Evolutionary conservation across 2,888 invertebrate species (phyloP), one percentile per base, ranked within the genome.

Genomic region (Xestoiulus laeticollis): DNA sequence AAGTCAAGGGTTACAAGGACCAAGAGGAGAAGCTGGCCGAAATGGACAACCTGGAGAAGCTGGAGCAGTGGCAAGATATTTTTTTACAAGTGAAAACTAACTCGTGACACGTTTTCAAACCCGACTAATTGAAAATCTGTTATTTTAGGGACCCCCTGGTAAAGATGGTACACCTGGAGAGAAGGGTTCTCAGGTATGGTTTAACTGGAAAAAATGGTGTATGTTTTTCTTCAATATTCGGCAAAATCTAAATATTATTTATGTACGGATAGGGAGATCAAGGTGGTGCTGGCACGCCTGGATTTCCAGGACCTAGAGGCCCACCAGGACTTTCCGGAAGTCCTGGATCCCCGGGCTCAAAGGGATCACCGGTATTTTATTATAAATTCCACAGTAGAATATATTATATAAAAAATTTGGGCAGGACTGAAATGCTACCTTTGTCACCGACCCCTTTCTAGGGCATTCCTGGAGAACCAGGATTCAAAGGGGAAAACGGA

Each of bases 151-250:
- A 0, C 92, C 94, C 19, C 92, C 95, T n/a, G 97, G 96, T 16
- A 95, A 95, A 92, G 96, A 96, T 91, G 97, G 97, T 3, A 92
- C 93, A n/a, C 93, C 94, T 0, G 96, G 96, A 59, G 96, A 96
- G 90, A 96, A 96, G 91, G 97, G 97, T 38, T 94, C 90, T 30
- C 87, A 89, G 10, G 90, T 90, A 88, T 87, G 86, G 85, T 87
- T 87, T 87, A 87, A 88, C 87, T 43, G 85, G 82, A 43, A 87
- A 87, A 30, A 30, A 19, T 59, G 16, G 22, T 86, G 16, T 59
- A 33, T 14, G 0, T 1, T 78, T 78, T 30, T 5, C 87, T 87
- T 87, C 19, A 85, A 48, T 33, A 32, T 85, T 88, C 19, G 30
- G 89, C 89, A 68, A 30, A 78, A 26, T 1, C 1, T 30, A 16